Conservation (phyloP, 2,888 invertebrate species). For the Opisthograptis luteolata region DNA sequence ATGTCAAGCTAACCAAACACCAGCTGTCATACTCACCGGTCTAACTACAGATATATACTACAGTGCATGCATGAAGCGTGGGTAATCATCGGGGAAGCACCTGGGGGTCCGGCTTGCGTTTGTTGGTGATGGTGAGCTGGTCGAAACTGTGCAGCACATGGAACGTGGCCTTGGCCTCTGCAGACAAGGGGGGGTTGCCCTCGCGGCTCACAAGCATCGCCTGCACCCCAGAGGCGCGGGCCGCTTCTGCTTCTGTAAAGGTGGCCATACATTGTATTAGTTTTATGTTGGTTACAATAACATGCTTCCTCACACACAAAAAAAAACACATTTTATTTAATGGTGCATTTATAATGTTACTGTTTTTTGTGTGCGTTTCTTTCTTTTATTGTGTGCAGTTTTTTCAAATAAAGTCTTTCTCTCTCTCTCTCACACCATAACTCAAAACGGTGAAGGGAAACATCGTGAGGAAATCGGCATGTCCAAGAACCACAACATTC, state of each 20-base stretch:
- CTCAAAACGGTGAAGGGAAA: too few relatives aligned
- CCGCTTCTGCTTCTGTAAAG: slow-evolving; percentile 91
- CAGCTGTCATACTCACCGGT: slow-evolving; percentile 28
- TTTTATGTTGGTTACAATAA: too few relatives aligned
- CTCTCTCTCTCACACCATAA: too few relatives aligned
- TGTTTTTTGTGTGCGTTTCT: too few relatives aligned
- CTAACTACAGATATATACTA: slow-evolving; percentile 32
- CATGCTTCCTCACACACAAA: too few relatives aligned
- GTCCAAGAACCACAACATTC: too few relatives aligned
- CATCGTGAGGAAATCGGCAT: too few relatives aligned
- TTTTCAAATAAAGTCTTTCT: too few relatives aligned
- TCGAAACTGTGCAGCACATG: slow-evolving; percentile 85
- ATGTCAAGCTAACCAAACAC: slow-evolving; percentile 17
- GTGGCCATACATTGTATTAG: too few relatives aligned
- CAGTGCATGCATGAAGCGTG: slow-evolving; percentile 59
- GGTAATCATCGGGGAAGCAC: slow-evolving; percentile 55
- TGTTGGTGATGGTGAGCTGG: slow-evolving; percentile 78
- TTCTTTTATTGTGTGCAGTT: too few relatives aligned
- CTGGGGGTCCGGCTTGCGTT: slow-evolving; percentile 76
- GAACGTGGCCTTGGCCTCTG: slow-evolving; percentile 79
- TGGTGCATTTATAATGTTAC: too few relatives aligned
- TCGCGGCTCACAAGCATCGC: slow-evolving; percentile 89
- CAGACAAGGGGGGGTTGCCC: slow-evolving; percentile 90
- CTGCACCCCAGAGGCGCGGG: slow-evolving; percentile 88
- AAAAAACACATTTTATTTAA: neutral